A percentile compares a stretch with the other conserved stretches of the same genome.
Conservation (phyloP, 2,888 invertebrate species). For the Argyresthia goedartella region DNA sequence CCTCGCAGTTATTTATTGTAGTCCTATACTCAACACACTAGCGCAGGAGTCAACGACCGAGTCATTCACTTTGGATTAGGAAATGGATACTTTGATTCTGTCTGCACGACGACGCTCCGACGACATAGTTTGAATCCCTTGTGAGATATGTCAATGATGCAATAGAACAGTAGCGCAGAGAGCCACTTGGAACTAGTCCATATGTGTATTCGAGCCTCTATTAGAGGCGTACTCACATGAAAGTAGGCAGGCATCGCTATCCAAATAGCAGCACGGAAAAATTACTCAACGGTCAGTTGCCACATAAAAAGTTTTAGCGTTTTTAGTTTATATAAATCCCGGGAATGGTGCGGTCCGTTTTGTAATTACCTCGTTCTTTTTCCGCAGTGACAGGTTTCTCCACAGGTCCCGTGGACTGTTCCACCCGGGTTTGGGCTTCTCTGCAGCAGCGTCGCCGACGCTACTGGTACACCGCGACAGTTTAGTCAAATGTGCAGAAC, state of each 20-base stretch:
- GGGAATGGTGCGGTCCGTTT: too few relatives aligned
- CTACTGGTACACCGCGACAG: slow-evolving; percentile 54
- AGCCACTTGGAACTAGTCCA: not conserved
- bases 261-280: too few relatives aligned
- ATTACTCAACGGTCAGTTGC: too few relatives aligned
- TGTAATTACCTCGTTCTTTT: slow-evolving; percentile 53
- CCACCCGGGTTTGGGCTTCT: slow-evolving; percentile 61
- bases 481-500: slow-evolving; percentile 39
- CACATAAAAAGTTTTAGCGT: too few relatives aligned
- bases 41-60: slow-evolving; percentile 51
- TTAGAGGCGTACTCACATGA: not conserved
- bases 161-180: not conserved
- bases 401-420: slow-evolving; percentile 62
- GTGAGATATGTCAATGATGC: not conserved
- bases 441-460: slow-evolving; percentile 47
- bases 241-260: not conserved
- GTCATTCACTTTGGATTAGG: slow-evolving; percentile 32
- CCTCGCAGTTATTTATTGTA: slow-evolving; percentile 32
- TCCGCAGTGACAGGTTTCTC: slow-evolving; percentile 59
- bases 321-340: too few relatives aligned
- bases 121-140: not conserved
- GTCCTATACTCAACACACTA: slow-evolving; percentile 22
- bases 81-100: slow-evolving; percentile 38
- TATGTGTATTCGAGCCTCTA: too few relatives aligned
- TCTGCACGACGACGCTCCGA: slow-evolving; percentile 24